A percentile compares a stretch with the other conserved stretches of the same genome.
phyloP scores from a whole-genome alignment of 1,140 invertebrate species.

The Hyles vespertilio region DNA sequence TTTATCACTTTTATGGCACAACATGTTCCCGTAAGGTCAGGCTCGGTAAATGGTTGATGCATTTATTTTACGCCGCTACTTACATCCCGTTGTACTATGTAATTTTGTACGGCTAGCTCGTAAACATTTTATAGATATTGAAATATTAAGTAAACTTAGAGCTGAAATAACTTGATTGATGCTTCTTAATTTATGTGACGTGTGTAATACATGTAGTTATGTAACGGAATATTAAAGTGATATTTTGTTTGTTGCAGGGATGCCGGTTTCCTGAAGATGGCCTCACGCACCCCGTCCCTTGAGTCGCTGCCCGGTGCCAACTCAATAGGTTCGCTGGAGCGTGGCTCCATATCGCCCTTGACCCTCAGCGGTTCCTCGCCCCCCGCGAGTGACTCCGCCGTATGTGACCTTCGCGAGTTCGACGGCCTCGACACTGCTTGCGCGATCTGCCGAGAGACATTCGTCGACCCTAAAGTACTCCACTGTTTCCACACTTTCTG shows the following conservation, averaged over 20 bases:
- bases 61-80: conserved; percentile 21
- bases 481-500: conserved; percentile 91
- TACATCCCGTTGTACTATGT: not conserved
- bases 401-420: conserved; percentile 80
- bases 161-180: too few species aligned
- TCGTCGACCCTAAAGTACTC: conserved; percentile 83
- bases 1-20: conserved; percentile 47
- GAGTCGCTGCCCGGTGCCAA: conserved; percentile 92
- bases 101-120: not conserved
- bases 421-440: conserved; percentile 82
- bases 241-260: conserved; percentile 66
- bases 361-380: conserved; percentile 89
- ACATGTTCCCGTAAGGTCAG: conserved; percentile 27
- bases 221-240: not conserved
- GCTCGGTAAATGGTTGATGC: conserved; percentile 26
- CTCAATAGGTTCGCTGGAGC: conserved; percentile 89
- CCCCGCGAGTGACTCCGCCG: conserved; percentile 86
- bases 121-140: conserved; percentile 2
- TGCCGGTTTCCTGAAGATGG: conserved; percentile 77
- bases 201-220: not conserved
- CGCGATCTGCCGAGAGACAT: conserved; percentile 87
- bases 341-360: conserved; percentile 83
- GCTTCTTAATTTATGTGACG: not conserved
- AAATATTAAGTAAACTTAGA: not conserved
- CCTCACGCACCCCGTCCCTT: conserved; percentile 87